Conservation (phyloP, 2,113 vertebrate genomes). For the Callithrix jacchus region DNA sequence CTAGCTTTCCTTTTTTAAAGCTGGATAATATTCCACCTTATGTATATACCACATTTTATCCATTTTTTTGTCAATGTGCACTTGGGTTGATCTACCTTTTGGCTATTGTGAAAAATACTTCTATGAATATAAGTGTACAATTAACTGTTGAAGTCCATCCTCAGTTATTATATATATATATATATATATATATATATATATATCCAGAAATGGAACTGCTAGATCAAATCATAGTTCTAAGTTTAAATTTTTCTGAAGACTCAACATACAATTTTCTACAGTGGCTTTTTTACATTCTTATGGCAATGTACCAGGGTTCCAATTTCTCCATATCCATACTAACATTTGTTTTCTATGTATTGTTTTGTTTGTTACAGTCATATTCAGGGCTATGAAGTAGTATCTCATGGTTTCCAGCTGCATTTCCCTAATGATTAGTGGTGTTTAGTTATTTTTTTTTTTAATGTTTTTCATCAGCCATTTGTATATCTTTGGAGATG, state of each 20-base stretch:
- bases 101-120: neutral
- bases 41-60: neutral
- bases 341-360: neutral
- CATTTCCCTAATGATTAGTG: neutral
- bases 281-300: neutral
- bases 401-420: neutral
- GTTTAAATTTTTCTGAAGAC: neutral
- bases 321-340: neutral
- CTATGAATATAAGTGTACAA: neutral
- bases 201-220: neutral
- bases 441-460: neutral
- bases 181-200: neutral
- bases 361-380: neutral
- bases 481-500: neutral
- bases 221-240: neutral
- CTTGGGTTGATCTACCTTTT: neutral
- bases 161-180: neutral
- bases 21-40: neutral
- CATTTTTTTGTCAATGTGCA: neutral
- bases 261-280: neutral
- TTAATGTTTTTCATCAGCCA: neutral
- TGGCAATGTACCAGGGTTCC: neutral
- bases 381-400: neutral
- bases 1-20: neutral
- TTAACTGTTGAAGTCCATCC: neutral